Evolutionary conservation across 1,140 invertebrate species (phyloP).

Genomic region (Maconellicoccus hirsutus): DNA sequence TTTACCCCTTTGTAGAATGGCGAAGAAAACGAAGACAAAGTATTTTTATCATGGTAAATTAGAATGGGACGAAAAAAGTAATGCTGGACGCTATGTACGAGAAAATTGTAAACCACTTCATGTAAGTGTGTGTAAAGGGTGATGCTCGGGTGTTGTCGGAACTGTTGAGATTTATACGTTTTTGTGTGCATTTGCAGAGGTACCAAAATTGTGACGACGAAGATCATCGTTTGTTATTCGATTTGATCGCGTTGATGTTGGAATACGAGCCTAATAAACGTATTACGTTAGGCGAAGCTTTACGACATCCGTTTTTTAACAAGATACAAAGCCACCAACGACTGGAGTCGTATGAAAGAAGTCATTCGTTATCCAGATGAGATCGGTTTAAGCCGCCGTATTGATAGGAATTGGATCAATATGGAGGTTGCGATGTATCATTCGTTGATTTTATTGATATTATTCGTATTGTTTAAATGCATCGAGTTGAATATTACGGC

Average conservation of each 20-base stretch:
- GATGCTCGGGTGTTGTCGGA: slow-evolving; percentile 21
- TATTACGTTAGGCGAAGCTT: slow-evolving; percentile 76
- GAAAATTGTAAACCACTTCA: slow-evolving; percentile 94
- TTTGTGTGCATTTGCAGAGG: slow-evolving; percentile 47
- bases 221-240: slow-evolving; percentile 86
- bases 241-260: slow-evolving; percentile 88
- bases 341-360: slow-evolving; percentile 46
- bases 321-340: slow-evolving; percentile 62
- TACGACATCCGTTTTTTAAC: slow-evolving; percentile 88
- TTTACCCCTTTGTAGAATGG: slow-evolving; percentile 52
- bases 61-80: slow-evolving; percentile 89
- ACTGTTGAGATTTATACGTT: not conserved
- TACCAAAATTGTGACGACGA: slow-evolving; percentile 80
- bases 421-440: not conserved
- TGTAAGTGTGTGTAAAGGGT: slow-evolving; percentile 53
- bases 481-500: not conserved
- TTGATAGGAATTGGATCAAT: not conserved
- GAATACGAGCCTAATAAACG: slow-evolving; percentile 89
- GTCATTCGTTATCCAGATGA: slow-evolving; percentile 50
- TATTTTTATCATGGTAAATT: slow-evolving; percentile 90
- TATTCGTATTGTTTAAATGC: not conserved
- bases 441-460: not conserved
- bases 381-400: slow-evolving; percentile 22
- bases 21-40: slow-evolving; percentile 92
- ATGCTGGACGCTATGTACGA: slow-evolving; percentile 89